phyloP scores from a whole-genome alignment of 2,888 invertebrate species.

The Drosophila bunnanda region DNA sequence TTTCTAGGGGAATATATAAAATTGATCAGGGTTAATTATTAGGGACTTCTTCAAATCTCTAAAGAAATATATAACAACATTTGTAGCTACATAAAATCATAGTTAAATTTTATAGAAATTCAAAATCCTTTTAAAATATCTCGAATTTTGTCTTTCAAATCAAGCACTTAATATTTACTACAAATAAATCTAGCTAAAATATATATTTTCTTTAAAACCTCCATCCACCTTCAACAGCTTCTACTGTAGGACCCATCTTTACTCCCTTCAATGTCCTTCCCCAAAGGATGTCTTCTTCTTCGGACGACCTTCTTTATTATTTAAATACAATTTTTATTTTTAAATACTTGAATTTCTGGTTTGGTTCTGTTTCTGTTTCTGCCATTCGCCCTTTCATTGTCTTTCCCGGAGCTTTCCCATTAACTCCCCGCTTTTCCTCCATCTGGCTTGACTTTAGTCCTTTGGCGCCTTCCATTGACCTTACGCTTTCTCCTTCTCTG shows the following conservation, averaged over 20 bases:
- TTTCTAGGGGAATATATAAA: too few relatives aligned
- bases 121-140: not conserved
- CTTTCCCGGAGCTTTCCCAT: not conserved
- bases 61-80: too few relatives aligned
- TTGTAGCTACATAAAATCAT: not conserved
- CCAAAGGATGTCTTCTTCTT: conserved; percentile 8
- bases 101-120: not conserved
- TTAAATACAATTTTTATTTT: conserved; percentile 49
- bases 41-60: not conserved
- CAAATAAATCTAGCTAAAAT: not conserved
- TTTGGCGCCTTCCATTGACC: conserved; percentile 56
- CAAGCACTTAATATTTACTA: not conserved
- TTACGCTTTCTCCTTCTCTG: conserved; percentile 32
- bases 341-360: conserved; percentile 44
- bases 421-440: conserved; percentile 2
- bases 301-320: conserved; percentile 41
- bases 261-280: not conserved
- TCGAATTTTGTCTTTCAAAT: not conserved
- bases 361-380: conserved; percentile 22
- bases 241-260: conserved; percentile 12
- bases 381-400: conserved; percentile 29
- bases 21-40: not conserved
- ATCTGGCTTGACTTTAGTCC: conserved; percentile 39
- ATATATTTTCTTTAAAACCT: too few relatives aligned
- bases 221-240: not conserved